Conservation (phyloP, 2,888 invertebrate species). For the Phalera bucephala region DNA sequence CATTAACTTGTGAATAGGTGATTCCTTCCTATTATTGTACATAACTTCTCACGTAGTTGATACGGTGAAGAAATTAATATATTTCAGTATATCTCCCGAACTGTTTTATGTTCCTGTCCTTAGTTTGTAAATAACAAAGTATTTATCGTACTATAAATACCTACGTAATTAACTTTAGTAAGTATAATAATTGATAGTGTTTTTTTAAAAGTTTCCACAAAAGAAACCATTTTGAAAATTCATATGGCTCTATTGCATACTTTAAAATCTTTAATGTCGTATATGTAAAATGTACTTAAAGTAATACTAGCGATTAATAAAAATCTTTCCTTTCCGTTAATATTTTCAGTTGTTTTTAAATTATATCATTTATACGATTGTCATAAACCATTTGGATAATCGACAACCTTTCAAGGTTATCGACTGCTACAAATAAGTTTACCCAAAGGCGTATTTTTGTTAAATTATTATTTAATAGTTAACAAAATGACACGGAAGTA, state of each 20-base stretch:
- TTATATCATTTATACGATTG: too few species aligned
- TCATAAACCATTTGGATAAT: too few species aligned
- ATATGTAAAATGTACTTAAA: slow-evolving; percentile 79
- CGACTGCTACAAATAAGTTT: too few species aligned
- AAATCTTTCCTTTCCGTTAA: slow-evolving; percentile 34
- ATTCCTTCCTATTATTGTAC: slow-evolving; percentile 69
- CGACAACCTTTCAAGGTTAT: too few species aligned
- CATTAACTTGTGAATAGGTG: slow-evolving; percentile 73
- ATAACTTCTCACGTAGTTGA: slow-evolving; percentile 65
- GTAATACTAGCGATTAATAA: slow-evolving; percentile 57
- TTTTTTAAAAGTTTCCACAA: slow-evolving; percentile 59
- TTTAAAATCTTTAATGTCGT: slow-evolving; percentile 70
- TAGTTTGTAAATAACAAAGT: slow-evolving; percentile 77
- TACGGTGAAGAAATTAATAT: slow-evolving; percentile 76
- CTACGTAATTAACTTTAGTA: slow-evolving; percentile 42
- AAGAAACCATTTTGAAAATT: slow-evolving; percentile 61
- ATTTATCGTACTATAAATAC: slow-evolving; percentile 56
- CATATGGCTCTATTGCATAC: slow-evolving; percentile 65
- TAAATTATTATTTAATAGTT: too few species aligned
- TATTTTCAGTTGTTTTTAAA: too few species aligned
- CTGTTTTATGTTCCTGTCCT: slow-evolving; percentile 81
- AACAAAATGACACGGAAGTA: too few species aligned
- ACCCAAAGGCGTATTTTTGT: too few species aligned
- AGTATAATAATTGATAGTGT: slow-evolving; percentile 49
- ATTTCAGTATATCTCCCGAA: slow-evolving; percentile 74